A percentile compares a stretch with the other conserved stretches of the same genome.
Evolutionary conservation across 2,888 invertebrate species (phyloP).

Genomic region (Leptinotarsa peninsularis): DNA sequence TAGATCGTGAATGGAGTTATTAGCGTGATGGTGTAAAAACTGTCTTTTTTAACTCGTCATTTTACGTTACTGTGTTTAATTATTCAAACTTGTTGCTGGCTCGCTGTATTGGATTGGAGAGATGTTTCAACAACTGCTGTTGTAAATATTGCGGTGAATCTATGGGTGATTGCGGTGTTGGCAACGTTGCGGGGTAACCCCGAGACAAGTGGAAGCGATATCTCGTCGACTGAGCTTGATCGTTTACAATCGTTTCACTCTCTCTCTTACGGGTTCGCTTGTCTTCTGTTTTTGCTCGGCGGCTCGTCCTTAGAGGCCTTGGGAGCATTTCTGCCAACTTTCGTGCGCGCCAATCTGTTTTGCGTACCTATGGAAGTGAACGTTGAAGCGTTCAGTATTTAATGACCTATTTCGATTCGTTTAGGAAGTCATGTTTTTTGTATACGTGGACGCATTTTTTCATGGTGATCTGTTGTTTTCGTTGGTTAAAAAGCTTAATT

Average conservation of each 20-base stretch:
- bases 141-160: background rate
- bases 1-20: background rate
- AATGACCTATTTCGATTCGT: conserved; percentile 34
- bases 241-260: conserved; percentile 49
- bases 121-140: background rate
- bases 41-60: background rate
- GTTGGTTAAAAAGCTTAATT: too few species aligned
- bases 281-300: conserved; percentile 44
- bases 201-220: conserved; percentile 50
- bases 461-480: background rate
- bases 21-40: background rate
- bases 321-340: conserved; percentile 40
- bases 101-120: background rate
- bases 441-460: background rate
- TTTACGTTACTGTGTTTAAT: background rate
- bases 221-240: conserved; percentile 44
- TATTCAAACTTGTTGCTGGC: background rate
- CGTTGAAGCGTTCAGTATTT: conserved; percentile 35
- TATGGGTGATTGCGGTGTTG: conserved; percentile 17
- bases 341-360: conserved; percentile 32
- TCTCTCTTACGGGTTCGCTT: conserved; percentile 44
- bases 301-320: conserved; percentile 43
- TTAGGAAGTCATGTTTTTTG: background rate
- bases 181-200: conserved; percentile 42
- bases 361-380: conserved; percentile 22